These are phyloP conservation scores for Cheilosia scutellata DNA, from an alignment of 2,888 invertebrate species.

Conservation along the genomic window DNA sequence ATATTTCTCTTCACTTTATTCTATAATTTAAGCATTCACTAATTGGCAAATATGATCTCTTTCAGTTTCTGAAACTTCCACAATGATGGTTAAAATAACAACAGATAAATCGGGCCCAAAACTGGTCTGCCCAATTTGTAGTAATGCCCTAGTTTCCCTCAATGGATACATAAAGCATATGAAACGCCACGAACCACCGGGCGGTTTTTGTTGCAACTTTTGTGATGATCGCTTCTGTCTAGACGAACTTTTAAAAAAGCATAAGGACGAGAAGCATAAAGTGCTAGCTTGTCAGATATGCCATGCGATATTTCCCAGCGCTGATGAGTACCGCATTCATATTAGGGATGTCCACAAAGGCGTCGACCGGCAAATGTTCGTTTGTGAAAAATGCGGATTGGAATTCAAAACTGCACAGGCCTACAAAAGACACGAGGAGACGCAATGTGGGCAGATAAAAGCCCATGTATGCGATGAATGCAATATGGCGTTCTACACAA, in stretches of 20 bases:
- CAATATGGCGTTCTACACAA: constrained; percentile 79
- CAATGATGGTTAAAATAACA: constrained; percentile 82
- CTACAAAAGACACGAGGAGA: constrained; percentile 81
- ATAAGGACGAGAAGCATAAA: constrained; percentile 79
- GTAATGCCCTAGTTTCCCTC: constrained; percentile 80
- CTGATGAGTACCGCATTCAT: constrained; percentile 82
- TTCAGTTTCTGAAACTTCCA: neutral
- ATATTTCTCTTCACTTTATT: neutral
- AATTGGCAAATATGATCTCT: neutral
- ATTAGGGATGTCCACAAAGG: constrained; percentile 83
- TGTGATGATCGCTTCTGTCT: constrained; percentile 81
- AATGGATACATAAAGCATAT: constrained; percentile 83
- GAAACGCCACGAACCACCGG: constrained; percentile 83
- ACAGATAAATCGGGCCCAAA: constrained; percentile 82
- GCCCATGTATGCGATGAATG: constrained; percentile 83
- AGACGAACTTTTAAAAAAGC: constrained; percentile 80
- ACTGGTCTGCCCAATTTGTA: constrained; percentile 82
- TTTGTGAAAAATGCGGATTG: constrained; percentile 84
- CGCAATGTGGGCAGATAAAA: constrained; percentile 84
- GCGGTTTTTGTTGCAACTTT: constrained; percentile 83
- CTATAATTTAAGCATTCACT: neutral
- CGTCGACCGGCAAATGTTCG: constrained; percentile 81
- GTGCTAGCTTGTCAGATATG: constrained; percentile 83
- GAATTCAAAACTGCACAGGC: constrained; percentile 83
- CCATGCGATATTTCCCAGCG: constrained; percentile 79